These are phyloP conservation scores for Amphipyra tragopoginis DNA, from an alignment of 2,888 invertebrate genomes.

Conservation along the genomic window DNA sequence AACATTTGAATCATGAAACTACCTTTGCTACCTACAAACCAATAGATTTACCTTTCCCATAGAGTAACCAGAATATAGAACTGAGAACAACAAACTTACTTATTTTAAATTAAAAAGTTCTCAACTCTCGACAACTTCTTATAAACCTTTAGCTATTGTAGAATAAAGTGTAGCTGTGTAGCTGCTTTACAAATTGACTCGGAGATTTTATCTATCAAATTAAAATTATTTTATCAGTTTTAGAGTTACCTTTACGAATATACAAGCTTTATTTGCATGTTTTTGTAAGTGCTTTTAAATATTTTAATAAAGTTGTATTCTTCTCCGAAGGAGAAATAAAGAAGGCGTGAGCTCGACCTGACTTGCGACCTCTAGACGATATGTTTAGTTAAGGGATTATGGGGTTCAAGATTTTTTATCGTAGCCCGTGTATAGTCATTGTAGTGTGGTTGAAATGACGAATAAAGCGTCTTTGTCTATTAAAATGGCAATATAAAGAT, in stretches of 20 bases:
- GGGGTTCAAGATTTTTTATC: neutral
- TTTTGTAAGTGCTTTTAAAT: neutral
- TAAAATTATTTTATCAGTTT: constrained; percentile 16
- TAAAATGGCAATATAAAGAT: no score
- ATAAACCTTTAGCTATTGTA: constrained; percentile 24
- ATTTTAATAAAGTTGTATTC: neutral
- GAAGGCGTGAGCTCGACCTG: no score
- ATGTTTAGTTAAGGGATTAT: no score
- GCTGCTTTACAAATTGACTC: constrained; percentile 14
- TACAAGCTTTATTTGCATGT: neutral
- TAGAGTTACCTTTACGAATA: constrained; percentile 1
- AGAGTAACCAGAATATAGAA: constrained; percentile 3
- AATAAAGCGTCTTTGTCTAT: neutral
- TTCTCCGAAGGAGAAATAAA: no score
- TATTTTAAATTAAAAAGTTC: constrained; percentile 49
- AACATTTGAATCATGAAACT: neutral
- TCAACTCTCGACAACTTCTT: constrained; percentile 17
- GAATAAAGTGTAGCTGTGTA: constrained; percentile 16
- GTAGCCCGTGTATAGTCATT: neutral
- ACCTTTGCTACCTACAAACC: neutral
- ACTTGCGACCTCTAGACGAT: no score
- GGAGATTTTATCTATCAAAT: constrained; percentile 8
- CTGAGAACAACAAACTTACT: constrained; percentile 19
- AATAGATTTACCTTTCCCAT: constrained; percentile 10
- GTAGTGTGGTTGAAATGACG: neutral